These are phyloP conservation scores for Poeciliopsis paucimaculata DNA, from an alignment of 2,797 vertebrate genomes.

Conservation along the genomic window DNA sequence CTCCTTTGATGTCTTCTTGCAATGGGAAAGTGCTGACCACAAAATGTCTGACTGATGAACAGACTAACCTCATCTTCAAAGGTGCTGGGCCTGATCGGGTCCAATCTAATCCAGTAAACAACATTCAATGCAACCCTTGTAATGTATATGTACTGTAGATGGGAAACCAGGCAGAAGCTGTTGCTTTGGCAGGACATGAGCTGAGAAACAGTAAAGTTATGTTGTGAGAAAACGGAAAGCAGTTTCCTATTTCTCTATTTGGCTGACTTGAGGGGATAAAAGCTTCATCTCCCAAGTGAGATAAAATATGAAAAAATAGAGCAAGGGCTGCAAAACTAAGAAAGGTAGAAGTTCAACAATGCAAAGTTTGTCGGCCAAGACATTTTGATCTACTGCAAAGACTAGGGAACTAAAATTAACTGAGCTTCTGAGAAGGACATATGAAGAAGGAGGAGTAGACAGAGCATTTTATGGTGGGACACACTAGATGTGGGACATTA, in stretches of 20 bases:
- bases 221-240: slow-evolving; percentile 41
- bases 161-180: slow-evolving; percentile 35
- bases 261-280: slow-evolving; percentile 18
- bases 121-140: slow-evolving; percentile 35
- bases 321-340: slow-evolving; percentile 21
- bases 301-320: slow-evolving; percentile 14
- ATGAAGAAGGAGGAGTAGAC: slow-evolving; percentile 63
- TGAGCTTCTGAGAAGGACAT: slow-evolving; percentile 47
- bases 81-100: slow-evolving; percentile 25
- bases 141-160: slow-evolving; percentile 17
- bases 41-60: slow-evolving; percentile 57
- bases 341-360: slow-evolving; percentile 21
- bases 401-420: slow-evolving; percentile 60
- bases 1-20: slow-evolving; percentile 42
- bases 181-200: slow-evolving; percentile 28
- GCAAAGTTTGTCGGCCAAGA: slow-evolving; percentile 49
- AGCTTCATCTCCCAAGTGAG: slow-evolving; percentile 3
- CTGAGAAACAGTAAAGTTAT: slow-evolving; percentile 46
- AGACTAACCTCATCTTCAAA: slow-evolving; percentile 58
- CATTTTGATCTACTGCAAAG: slow-evolving; percentile 61
- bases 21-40: slow-evolving; percentile 30
- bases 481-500: slow-evolving; percentile 77
- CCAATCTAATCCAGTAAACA: slow-evolving; percentile 58
- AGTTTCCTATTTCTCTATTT: slow-evolving; percentile 20
- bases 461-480: slow-evolving; percentile 73